These are phyloP conservation scores for Corythoichthys haematopterus DNA, from an alignment of 2,113 vertebrate species.

Conservation along the genomic window DNA sequence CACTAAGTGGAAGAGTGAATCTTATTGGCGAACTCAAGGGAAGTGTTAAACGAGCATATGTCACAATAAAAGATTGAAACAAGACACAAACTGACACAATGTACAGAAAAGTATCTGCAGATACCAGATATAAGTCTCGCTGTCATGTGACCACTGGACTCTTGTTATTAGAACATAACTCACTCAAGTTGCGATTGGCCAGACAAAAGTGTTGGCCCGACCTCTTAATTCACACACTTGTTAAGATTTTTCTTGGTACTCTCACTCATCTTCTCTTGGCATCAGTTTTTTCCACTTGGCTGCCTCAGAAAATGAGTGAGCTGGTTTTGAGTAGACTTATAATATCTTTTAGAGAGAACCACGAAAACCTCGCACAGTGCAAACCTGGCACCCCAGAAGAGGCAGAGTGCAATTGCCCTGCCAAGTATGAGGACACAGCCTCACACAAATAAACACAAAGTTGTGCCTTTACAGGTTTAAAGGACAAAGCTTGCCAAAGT, in stretches of 20 bases:
- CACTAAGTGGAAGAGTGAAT: too few species aligned
- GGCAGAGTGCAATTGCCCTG: not conserved
- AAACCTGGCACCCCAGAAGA: not conserved
- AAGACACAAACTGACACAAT: not conserved
- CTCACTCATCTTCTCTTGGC: constrained; percentile 1
- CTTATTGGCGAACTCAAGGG: too few species aligned
- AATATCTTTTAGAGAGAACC: not conserved
- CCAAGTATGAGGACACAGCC: not conserved
- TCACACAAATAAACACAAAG: not conserved
- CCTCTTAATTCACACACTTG: not conserved
- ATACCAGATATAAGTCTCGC: not conserved
- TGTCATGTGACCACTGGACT: not conserved
- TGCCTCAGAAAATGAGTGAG: not conserved
- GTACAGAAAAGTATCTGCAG: not conserved
- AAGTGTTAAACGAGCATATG: too few species aligned
- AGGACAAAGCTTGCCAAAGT: constrained; percentile 2
- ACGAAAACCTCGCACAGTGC: not conserved
- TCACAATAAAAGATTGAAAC: too few species aligned
- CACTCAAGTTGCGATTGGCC: not conserved
- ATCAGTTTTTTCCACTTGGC: not conserved
- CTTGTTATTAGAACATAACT: not conserved
- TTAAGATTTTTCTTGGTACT: not conserved
- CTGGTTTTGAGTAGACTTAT: not conserved
- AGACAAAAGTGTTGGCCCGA: not conserved
- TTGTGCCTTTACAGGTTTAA: not conserved